Base-by-base conservation (phyloP, 2,888 invertebrate genomes). In the Odontothrips loti region DNA sequence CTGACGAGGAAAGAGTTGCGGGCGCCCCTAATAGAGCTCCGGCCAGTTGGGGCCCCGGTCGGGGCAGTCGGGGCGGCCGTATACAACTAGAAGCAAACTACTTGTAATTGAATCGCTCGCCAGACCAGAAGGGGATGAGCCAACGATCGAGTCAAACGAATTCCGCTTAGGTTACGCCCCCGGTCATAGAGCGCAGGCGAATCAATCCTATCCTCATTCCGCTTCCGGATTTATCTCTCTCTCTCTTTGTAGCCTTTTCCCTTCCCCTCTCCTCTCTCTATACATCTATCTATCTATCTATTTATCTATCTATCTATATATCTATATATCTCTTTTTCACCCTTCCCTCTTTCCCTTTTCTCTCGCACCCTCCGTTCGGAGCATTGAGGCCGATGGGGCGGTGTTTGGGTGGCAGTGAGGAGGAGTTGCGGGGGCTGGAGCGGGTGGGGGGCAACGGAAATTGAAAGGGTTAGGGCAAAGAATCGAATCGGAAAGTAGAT, bases 401-500 rank as follows among this genome's bases (percentile, higher is more conserved):
- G 17, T 58, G 58, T 58, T 20, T 58, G 20, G 20, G 20, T 58
- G 58, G 11, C 17, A 58, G 58, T 6, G 51, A 51, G 23, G 68
- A 6, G 68, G 68, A 23, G 23, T 11, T 15, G 63, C n/a, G 68
- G 68, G 4, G 68, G 68, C 23, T n/a, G 68, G 12, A 12, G 68
- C 27, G 27, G 12, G 68, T 1, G 27, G 27, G 23, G 68, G 27
- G 10, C 1, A 27, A 11, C 23, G 68, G 68, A 75, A 75, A 75
- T 75, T 75, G 68, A 75, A 75, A 75, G 68, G 68, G 68, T 75
- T 75, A 75, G 58, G 58, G 58, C 20, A 58, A 58, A 58, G 68
- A 75, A 75, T 75, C 23, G 68, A 27, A 75, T 75, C 68, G 68
- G 68, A 75, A 75, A 75, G 68, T 75, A 75, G 68, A 75, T 75